These are phyloP conservation scores for Promerops cafer DNA, from an alignment of 2,113 vertebrate genomes.

Conservation along the genomic window DNA sequence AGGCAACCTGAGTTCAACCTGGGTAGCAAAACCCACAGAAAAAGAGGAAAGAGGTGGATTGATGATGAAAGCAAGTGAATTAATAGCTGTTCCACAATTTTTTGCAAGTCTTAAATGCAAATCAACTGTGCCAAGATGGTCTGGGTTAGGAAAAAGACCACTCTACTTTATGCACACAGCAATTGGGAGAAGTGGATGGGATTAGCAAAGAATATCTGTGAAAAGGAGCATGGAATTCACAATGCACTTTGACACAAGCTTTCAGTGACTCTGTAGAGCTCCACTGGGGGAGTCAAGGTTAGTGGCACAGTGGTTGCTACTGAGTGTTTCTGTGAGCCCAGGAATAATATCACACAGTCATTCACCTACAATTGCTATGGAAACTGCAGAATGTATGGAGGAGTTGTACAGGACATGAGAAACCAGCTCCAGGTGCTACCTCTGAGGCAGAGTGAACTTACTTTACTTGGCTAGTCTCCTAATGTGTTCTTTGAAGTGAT, in stretches of 20 bases:
- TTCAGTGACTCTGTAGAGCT: not conserved
- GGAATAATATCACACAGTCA: not conserved
- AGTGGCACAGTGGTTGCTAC: not conserved
- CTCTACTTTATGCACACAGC: not conserved
- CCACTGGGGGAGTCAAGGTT: not conserved
- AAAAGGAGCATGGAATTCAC: not conserved
- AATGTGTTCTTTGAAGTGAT: not conserved
- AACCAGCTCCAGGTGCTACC: not conserved
- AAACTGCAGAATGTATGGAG: not conserved
- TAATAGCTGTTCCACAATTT: not conserved
- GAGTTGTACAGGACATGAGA: not conserved
- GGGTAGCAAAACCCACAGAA: not conserved
- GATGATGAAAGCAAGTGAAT: not conserved
- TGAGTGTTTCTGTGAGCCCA: not conserved
- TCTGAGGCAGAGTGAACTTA: not conserved
- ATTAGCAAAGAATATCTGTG: not conserved
- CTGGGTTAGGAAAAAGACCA: not conserved
- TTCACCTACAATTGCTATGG: not conserved
- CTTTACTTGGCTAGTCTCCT: not conserved
- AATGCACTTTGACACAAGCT: not conserved
- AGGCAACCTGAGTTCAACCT: not conserved
- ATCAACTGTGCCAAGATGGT: rapidly evolving
- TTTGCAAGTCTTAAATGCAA: not conserved
- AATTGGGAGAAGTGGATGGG: not conserved
- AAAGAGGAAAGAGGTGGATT: not conserved